These are phyloP conservation scores for Morpho deidamia DNA, from an alignment of 2,888 invertebrate species.

Conservation along the genomic window DNA sequence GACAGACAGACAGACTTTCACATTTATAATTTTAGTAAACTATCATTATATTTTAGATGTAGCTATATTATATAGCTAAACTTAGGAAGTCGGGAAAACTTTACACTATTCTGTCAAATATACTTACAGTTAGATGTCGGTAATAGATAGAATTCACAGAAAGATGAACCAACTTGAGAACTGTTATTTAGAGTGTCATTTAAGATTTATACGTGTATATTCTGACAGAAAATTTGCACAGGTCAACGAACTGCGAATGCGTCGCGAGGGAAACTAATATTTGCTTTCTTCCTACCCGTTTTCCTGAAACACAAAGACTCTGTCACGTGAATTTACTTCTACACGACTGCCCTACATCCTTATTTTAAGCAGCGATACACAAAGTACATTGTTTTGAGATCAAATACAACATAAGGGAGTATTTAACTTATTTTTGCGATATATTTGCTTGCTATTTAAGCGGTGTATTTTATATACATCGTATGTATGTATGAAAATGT, in stretches of 20 bases:
- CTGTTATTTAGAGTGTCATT: conserved; percentile 36
- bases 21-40: too few relatives aligned
- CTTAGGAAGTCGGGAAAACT: too few relatives aligned
- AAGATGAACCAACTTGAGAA: conserved; percentile 32
- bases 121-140: conserved; percentile 21
- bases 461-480: too few relatives aligned
- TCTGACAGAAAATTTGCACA: conserved; percentile 56
- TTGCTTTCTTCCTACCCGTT: conserved; percentile 63
- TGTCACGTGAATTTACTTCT: conserved; percentile 61
- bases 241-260: conserved; percentile 66
- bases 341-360: conserved; percentile 44
- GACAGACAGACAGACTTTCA: too few relatives aligned
- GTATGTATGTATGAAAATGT: too few relatives aligned
- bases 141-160: conserved; percentile 29
- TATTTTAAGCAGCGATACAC: conserved; percentile 21
- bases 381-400: neutral
- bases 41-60: too few relatives aligned
- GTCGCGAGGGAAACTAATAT: conserved; percentile 67
- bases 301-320: conserved; percentile 53
- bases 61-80: too few relatives aligned
- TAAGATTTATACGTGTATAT: conserved; percentile 42
- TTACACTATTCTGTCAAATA: too few relatives aligned
- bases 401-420: too few relatives aligned
- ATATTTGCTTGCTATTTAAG: too few relatives aligned
- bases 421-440: too few relatives aligned